Percentiles rank a stretch among this genome's conserved stretches.
Evolutionary conservation across 2,888 invertebrate genomes (phyloP).

Genomic region (Deilephila elpenor): DNA sequence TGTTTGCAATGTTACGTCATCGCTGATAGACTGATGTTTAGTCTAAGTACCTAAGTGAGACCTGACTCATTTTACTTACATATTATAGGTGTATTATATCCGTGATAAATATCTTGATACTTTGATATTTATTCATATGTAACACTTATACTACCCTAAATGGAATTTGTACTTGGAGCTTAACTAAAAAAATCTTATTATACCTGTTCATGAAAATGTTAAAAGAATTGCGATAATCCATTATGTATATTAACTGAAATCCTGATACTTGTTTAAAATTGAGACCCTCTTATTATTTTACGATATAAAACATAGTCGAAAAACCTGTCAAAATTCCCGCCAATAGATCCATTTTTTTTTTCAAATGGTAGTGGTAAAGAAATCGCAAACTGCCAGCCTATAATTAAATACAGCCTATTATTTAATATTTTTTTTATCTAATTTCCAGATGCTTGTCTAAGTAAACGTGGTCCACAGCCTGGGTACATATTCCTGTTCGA

Average conservation of each 20-base stretch:
- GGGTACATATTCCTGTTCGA: constrained; percentile 88
- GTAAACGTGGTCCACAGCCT: constrained; percentile 84
- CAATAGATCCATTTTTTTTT: neutral
- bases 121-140: no score
- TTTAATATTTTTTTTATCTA: neutral
- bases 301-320: neutral
- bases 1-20: neutral
- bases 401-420: neutral
- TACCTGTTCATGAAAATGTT: no score
- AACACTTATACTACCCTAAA: no score
- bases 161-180: no score
- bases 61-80: no score
- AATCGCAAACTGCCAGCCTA: no score
- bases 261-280: neutral
- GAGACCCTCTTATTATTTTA: neutral
- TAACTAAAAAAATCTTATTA: no score
- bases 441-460: constrained; percentile 83
- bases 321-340: neutral
- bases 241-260: no score
- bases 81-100: no score
- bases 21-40: neutral
- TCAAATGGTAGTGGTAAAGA: neutral
- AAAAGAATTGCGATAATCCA: no score
- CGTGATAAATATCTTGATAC: no score
- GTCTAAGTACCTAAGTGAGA: neutral